A percentile compares a stretch with the other conserved stretches of the same genome.
Evolutionary conservation across 2,888 invertebrate genomes (phyloP).

Genomic region (Priocnemis perturbator): DNA sequence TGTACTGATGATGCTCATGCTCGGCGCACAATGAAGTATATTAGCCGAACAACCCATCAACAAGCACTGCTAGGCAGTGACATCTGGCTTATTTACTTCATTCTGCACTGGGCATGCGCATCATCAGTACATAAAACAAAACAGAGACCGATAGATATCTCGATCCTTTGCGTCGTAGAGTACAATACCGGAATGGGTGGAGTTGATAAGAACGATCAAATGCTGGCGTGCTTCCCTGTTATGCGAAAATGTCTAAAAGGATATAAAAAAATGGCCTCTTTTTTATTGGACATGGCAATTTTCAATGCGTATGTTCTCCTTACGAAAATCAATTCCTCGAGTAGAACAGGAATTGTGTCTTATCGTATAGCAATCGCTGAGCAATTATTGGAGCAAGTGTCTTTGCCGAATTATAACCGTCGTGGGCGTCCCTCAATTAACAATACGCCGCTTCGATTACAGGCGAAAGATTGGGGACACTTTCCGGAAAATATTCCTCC

Average conservation of each 20-base stretch:
- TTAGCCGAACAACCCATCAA: too few relatives aligned
- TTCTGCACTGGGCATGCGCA: too few relatives aligned
- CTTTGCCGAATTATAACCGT: constrained; percentile 8
- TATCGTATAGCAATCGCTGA: constrained; percentile 7
- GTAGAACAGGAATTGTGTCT: not conserved
- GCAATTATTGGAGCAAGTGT: not conserved
- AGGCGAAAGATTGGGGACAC: not conserved
- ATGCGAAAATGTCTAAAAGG: constrained; percentile 43
- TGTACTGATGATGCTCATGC: too few relatives aligned
- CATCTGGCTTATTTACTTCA: too few relatives aligned
- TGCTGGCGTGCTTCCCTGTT: too few relatives aligned
- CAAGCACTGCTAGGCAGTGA: too few relatives aligned
- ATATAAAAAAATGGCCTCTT: constrained; percentile 43
- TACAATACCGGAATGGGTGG: constrained; percentile 45
- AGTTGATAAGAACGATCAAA: constrained; percentile 45
- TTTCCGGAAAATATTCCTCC: too few relatives aligned
- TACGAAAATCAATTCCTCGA: not conserved
- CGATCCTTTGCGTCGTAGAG: constrained; percentile 37
- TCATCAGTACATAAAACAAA: too few relatives aligned
- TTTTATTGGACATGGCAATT: constrained; percentile 39
- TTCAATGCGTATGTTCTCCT: constrained; percentile 30
- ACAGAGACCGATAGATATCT: too few relatives aligned
- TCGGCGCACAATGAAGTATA: too few relatives aligned
- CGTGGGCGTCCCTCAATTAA: constrained; percentile 3
- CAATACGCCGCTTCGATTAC: not conserved